Evolutionary conservation across 1,140 invertebrate genomes (phyloP), one percentile per base, ranked within the genome.

Genomic region (Stegodyphus dumicola): DNA sequence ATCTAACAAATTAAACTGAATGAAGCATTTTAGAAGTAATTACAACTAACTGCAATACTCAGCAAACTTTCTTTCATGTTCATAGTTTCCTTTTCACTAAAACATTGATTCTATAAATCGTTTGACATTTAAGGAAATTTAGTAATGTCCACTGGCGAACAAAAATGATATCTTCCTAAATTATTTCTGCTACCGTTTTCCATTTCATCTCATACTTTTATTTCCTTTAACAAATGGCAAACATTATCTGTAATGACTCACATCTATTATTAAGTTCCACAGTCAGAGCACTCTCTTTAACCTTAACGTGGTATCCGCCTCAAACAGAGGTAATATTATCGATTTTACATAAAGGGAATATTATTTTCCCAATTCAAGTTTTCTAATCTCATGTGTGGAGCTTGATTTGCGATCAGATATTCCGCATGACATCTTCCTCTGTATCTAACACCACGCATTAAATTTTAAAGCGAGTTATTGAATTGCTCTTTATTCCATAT

Each of bases 281-380:
- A 33, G 33, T 33, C 33, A 33, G 33, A 48, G 33, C 48, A 51
- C 51, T 70, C 10, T 49, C 69, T 70, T 70, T 70, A 15, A 10
- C 0, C 7, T 7, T 33, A 70, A 70, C 51, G 11, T 3, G 2
- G 33, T 51, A 70, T 13, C 5, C 6, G 51, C 18, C 10, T 52
- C 13, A 51, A 73, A 15, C 13, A 52, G 53, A 18, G 49, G 33
- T 33, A 33, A 33, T 33, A 33, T 33, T 73, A 73, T 73, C 10
- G 70, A 73, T 73, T 73, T 73, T 73, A 73, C 70, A 73, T 73
- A 73, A 73, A 73, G 51, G 70, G 70, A 73, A 52, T 73, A 73
- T 73, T 73, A 73, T 73, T 73, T 73, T 73, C 70, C 70, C 70
- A 73, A n/a, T 9, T 52, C 70, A 73, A 73, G 51, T 7, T 52